Percentiles rank a stretch among this genome's conserved stretches.
Conservation (phyloP, 1,140 invertebrate species). For the Caenorhabditis inopinata region DNA sequence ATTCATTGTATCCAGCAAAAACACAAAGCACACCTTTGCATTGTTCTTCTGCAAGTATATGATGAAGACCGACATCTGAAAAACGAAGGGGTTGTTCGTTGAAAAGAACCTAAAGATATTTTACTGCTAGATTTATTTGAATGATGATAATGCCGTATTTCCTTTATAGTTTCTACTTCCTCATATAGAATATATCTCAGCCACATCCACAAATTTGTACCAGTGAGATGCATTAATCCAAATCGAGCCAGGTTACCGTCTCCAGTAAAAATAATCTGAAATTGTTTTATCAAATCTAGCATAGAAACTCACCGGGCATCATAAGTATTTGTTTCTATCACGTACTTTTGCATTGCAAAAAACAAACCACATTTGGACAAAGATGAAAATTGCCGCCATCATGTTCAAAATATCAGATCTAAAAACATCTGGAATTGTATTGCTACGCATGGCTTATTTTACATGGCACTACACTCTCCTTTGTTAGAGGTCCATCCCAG, state of each 20-base stretch:
- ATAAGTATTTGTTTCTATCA: too few species aligned
- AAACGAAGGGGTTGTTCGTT: too few species aligned
- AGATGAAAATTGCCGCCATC: slow-evolving; percentile 40
- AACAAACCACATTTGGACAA: slow-evolving; percentile 48
- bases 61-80: not conserved
- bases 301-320: too few species aligned
- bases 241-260: slow-evolving; percentile 30
- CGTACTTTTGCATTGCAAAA: slow-evolving; percentile 46
- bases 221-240: slow-evolving; percentile 43
- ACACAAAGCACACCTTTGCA: slow-evolving; percentile 45
- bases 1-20: slow-evolving; percentile 42
- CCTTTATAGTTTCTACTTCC: slow-evolving; percentile 44
- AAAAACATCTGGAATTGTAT: not conserved
- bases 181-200: slow-evolving; percentile 46
- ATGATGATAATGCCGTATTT: slow-evolving; percentile 20
- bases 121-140: not conserved
- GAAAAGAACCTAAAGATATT: too few species aligned
- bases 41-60: not conserved
- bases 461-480: slow-evolving; percentile 36
- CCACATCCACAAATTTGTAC: slow-evolving; percentile 46
- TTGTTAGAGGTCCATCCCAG: slow-evolving; percentile 11
- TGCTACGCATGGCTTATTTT: not conserved
- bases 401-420: slow-evolving; percentile 38
- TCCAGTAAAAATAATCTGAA: slow-evolving; percentile 44
- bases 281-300: too few species aligned